Base-by-base conservation (phyloP, 1,140 invertebrate species). In the Drosophila kikkawai region DNA sequence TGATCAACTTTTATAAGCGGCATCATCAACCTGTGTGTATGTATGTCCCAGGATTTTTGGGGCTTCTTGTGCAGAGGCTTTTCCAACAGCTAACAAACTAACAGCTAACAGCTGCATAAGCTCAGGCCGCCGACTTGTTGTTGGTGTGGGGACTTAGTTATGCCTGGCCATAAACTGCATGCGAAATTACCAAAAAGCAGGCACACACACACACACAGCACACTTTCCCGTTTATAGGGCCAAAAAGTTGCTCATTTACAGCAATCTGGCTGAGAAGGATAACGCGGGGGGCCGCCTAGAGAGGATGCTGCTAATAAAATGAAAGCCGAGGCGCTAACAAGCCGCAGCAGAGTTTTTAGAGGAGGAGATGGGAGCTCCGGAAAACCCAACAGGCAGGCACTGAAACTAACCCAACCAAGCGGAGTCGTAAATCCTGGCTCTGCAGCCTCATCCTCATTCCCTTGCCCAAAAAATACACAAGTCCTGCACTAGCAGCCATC, bases 1-100 rank as follows among this genome's bases (percentile, higher is more conserved):
- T 88, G 84, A 87, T 87, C 84, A 87, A 87, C 80, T 87, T 87
- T 87, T 87, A 80, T 88, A 83, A 78, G 85, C 77, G 57, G 39
- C 64, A 42, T 79, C 76, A 71, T 79, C 76, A 76, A 76, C 74
- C 71, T 75, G 60, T 37, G 51, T 34, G 51, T 50, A 32, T 4
- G 36, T 37, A 15, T 50, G 47, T 13, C 22, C 13, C 15, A 19
- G 61, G 34, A 19, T 29, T 17, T 17, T 9, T 41, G 29, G 22
- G 39, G n/a, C 19, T 37, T 71, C 58, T 74, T 66, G 37, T 82
- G 81, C 66, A 76, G 63, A 75, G 42, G 34, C 59, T 48, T 47
- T 51, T 47, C 68, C 51, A 22, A 37, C 51, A 15, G 53, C 53
- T n/a, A 56, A 41, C 53, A 56, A 56, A 22, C 53, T 39, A 56